A percentile compares a stretch with the other conserved stretches of the same genome.
Evolutionary conservation across 2,113 vertebrate species (phyloP).

Genomic region (Hiodon alosoides): DNA sequence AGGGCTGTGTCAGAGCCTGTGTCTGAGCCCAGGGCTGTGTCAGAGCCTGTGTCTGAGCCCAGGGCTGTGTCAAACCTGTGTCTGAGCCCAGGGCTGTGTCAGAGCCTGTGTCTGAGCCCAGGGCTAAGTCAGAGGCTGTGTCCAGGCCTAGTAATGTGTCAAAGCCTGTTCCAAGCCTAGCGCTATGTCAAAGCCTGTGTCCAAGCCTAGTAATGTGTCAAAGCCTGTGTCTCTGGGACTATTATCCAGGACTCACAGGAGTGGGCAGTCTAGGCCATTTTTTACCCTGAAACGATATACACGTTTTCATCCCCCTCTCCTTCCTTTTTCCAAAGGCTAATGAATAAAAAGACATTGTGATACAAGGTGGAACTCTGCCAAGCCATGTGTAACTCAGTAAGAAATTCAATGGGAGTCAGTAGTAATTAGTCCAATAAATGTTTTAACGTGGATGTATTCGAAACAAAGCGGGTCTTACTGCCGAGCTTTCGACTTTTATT

Average conservation of each 20-base stretch:
- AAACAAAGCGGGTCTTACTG: slow-evolving; percentile 66
- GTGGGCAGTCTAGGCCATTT: neutral
- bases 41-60: too few species aligned
- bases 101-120: too few species aligned
- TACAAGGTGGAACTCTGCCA: slow-evolving; percentile 58
- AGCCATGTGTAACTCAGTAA: slow-evolving; percentile 62
- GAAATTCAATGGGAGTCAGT: slow-evolving; percentile 53
- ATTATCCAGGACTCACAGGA: neutral
- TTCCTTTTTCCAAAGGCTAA: slow-evolving; percentile 22
- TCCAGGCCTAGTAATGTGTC: too few species aligned
- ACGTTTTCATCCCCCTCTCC: slow-evolving; percentile 18
- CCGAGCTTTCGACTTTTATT: slow-evolving; percentile 52
- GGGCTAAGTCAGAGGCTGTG: too few species aligned
- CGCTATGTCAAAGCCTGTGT: too few species aligned
- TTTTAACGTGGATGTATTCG: slow-evolving; percentile 62
- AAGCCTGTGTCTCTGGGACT: neutral
- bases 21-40: too few species aligned
- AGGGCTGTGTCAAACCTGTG: too few species aligned
- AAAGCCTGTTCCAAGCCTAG: too few species aligned
- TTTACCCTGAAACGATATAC: slow-evolving; percentile 29
- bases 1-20: too few species aligned
- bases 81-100: too few species aligned
- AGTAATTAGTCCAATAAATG: slow-evolving; percentile 71
- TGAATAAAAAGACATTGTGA: slow-evolving; percentile 44
- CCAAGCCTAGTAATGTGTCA: too few species aligned